These are phyloP conservation scores for Pachyuromys duprasi DNA, from an alignment of 2,797 vertebrate species.

Conservation along the genomic window DNA sequence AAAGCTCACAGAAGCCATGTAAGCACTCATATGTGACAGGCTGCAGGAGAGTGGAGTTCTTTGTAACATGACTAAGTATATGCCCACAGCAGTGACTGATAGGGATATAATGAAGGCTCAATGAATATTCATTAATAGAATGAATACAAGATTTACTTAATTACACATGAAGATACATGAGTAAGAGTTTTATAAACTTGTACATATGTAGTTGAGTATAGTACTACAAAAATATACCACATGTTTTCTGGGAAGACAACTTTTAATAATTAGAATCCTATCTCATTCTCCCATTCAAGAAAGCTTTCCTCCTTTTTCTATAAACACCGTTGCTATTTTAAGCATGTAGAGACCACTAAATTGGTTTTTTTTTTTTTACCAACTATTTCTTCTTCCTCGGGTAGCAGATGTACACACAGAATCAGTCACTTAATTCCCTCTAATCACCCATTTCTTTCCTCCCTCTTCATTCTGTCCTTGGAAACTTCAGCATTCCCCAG, in stretches of 20 bases:
- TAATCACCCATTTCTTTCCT: conserved; percentile 79
- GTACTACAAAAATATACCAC: neutral
- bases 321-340: conserved; percentile 62
- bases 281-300: conserved; percentile 39
- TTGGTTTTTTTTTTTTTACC: conserved; percentile 67
- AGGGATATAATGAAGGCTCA: neutral
- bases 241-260: conserved; percentile 22
- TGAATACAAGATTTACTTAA: conserved; percentile 36
- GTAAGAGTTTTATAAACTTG: conserved; percentile 26
- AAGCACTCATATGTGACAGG: neutral
- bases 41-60: neutral
- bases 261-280: neutral
- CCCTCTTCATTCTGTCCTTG: conserved; percentile 70
- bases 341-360: conserved; percentile 71
- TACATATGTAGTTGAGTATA: neutral
- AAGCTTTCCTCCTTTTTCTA: neutral
- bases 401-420: conserved; percentile 68
- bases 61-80: neutral
- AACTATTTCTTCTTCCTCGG: conserved; percentile 69
- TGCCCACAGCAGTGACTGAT: neutral
- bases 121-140: conserved; percentile 28
- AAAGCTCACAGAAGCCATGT: neutral
- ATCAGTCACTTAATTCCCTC: conserved; percentile 75
- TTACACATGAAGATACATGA: neutral
- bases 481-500: conserved; percentile 68